Percentiles rank a stretch among this genome's conserved stretches.
phyloP scores from a whole-genome alignment of 2,797 vertebrate species.

The Tenualosa ilisha region DNA sequence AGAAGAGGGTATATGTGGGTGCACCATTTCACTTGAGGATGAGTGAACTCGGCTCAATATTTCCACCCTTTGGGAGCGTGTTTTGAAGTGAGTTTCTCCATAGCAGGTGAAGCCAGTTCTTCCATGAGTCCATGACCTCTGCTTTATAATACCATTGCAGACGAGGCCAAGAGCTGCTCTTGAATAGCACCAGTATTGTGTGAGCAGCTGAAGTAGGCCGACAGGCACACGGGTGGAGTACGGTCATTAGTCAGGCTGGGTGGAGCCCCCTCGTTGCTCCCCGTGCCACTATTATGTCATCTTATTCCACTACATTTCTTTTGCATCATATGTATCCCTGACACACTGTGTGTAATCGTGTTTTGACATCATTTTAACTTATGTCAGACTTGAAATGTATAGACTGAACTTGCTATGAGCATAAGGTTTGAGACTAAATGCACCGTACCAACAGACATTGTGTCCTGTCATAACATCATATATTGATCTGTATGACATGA shows the following conservation, averaged over 20 bases:
- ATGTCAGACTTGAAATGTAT: too few species aligned
- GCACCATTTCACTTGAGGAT: not conserved
- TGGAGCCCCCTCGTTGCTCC: not conserved
- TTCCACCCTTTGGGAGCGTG: not conserved
- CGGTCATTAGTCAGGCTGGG: not conserved
- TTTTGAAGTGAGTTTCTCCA: not conserved
- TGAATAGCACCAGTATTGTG: not conserved
- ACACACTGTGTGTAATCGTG: too few species aligned
- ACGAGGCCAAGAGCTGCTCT: not conserved
- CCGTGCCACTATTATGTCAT: not conserved
- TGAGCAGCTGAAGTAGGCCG: not conserved
- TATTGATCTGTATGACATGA: too few species aligned
- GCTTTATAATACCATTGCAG: not conserved
- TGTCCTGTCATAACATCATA: too few species aligned
- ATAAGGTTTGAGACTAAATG: not conserved
- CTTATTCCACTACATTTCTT: not conserved
- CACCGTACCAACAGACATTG: too few species aligned
- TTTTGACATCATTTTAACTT: too few species aligned
- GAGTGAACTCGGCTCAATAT: conserved; percentile 8
- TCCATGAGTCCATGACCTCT: not conserved
- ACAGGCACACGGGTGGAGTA: not conserved
- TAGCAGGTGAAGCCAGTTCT: not conserved
- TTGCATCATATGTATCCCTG: too few species aligned
- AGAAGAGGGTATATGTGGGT: not conserved
- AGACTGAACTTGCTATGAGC: not conserved